Conservation (phyloP, 2,113 vertebrate species). For the Cololabis saira region DNA sequence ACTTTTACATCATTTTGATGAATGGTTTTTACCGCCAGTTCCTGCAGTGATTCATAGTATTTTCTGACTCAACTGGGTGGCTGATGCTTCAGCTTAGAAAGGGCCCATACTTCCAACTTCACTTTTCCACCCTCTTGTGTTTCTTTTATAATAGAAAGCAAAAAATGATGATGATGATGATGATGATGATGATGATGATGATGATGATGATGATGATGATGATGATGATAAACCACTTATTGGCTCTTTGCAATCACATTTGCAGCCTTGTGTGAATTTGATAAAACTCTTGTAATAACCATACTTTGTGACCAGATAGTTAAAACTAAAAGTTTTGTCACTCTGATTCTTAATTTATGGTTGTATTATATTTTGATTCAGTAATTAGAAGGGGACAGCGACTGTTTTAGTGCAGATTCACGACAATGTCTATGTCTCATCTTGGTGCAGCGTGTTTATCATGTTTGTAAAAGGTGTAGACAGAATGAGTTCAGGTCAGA, state of each 20-base stretch:
- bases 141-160: neutral
- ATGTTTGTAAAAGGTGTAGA: constrained; percentile 23
- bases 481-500: constrained; percentile 53
- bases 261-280: neutral
- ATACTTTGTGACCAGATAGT: constrained; percentile 25
- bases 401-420: constrained; percentile 6
- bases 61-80: neutral
- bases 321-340: constrained; percentile 12
- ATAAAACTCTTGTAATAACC: constrained; percentile 27
- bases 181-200: too few relatives aligned
- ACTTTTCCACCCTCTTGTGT: neutral
- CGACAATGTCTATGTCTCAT: neutral
- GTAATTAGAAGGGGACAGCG: neutral
- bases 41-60: too few relatives aligned
- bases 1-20: neutral
- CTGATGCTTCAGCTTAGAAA: neutral
- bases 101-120: neutral
- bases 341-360: constrained; percentile 2
- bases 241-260: constrained; percentile 1
- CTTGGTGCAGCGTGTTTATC: neutral
- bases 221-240: neutral
- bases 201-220: neutral
- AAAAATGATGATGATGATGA: neutral
- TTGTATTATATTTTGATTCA: neutral
- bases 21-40: too few relatives aligned